phyloP scores from a whole-genome alignment of 2,797 vertebrate genomes.

The Todus mexicanus region DNA sequence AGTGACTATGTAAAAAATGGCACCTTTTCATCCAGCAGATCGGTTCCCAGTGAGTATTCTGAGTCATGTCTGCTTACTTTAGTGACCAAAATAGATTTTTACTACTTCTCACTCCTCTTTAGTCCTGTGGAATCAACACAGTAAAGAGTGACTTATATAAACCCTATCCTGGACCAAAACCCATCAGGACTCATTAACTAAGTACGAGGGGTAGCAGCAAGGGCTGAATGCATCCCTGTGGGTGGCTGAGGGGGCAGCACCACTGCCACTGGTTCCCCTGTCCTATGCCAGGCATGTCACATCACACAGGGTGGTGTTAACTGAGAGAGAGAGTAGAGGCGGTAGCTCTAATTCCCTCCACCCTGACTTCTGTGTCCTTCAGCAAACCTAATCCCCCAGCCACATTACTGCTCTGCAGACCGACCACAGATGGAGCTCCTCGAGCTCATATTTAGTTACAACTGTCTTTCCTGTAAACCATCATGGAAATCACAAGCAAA shows the following conservation, averaged over 20 bases:
- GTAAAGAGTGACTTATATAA: neutral
- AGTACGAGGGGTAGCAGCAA: neutral
- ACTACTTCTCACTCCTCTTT: constrained; percentile 60
- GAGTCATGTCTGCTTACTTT: constrained; percentile 72
- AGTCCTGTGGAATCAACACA: neutral
- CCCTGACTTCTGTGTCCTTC: neutral
- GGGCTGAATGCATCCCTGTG: neutral
- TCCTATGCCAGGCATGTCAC: neutral
- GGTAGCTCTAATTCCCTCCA: neutral
- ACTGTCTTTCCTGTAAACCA: neutral
- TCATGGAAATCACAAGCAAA: constrained; percentile 7
- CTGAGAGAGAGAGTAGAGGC: neutral
- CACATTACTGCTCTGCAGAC: neutral
- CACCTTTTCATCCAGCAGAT: constrained; percentile 67
- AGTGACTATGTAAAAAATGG: constrained; percentile 70
- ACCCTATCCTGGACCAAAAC: neutral
- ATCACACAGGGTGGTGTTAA: neutral
- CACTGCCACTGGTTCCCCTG: neutral
- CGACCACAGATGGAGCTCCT: neutral
- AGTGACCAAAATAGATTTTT: constrained; percentile 67
- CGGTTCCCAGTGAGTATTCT: constrained; percentile 66
- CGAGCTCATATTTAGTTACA: neutral
- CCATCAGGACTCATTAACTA: neutral
- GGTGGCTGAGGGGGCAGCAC: neutral
- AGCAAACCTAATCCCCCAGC: neutral